Evolutionary conservation across 2,797 vertebrate species (phyloP), one percentile per base, ranked within the genome.

Genomic region (Scolopax bukidnonensis): DNA sequence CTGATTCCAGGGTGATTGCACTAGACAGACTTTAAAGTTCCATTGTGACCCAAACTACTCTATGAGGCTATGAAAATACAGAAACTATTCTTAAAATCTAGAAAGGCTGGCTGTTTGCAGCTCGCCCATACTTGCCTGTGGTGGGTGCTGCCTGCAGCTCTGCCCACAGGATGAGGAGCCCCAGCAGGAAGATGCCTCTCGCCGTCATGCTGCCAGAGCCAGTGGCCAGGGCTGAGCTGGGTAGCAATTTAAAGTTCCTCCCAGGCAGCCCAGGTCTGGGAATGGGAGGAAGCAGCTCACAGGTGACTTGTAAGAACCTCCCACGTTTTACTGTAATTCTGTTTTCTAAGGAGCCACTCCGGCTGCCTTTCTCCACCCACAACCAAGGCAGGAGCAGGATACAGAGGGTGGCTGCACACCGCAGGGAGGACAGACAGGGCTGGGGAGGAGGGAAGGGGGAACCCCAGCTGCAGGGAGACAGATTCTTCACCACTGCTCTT

Each of bases 131-230:
- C 97, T 97, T 93, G 87, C 97, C 84, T 91, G 67, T 2, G 1
- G 78, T 10, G 10, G 97, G 96, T 25, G 96, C 96, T 9, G 96
- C 96, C 80, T 59, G 90, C 53, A 96, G 90, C 41, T 75, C 84
- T 6, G 25, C 38, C 54, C 92, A 67, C 36, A 97, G 90, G 65
- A 59, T 1, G 0, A 94, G 81, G 40, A 97, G 73, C 61, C 77
- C 95, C 91, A 97, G 87, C 50, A 97, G 77, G 25, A 92, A 5
- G 89, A 74, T 25, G 65, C 64, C 50, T 5, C 33, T 61, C 2
- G 11, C 57, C 24, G 5, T 77, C 95, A 96, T 97, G 82, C 61
- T 81, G 89, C 75, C 1, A 1, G 41, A 60, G 30, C 41, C 53
- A 63, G 40, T 60, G 73, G 12, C 70, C 60, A 2, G 14, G 16